Conservation (phyloP, 2,113 vertebrate genomes). For the Chionomys nivalis region DNA sequence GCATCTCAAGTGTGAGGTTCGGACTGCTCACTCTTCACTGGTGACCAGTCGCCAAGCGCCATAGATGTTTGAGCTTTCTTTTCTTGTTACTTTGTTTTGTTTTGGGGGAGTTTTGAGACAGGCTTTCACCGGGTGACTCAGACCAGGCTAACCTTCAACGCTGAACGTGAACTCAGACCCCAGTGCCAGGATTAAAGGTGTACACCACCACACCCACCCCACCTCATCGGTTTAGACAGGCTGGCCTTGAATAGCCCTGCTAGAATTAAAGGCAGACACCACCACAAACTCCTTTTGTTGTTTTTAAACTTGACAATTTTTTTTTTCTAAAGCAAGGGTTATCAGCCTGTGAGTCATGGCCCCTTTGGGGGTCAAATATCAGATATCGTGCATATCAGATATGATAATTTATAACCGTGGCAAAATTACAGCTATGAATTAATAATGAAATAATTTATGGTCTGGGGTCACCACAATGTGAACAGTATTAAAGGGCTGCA, state of each 20-base stretch:
- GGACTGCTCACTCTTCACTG: neutral
- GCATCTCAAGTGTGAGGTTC: neutral
- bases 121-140: neutral
- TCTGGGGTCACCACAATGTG: no score
- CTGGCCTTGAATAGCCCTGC: neutral
- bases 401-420: no score
- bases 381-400: no score
- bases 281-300: no score
- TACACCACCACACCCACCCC: neutral
- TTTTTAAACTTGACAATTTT: no score
- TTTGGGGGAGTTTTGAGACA: neutral
- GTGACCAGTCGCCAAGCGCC: fast-evolving
- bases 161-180: neutral
- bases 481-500: no score
- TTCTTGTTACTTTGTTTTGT: neutral
- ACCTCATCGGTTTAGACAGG: neutral
- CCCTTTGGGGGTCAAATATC: no score
- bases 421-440: no score
- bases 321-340: no score
- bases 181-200: no score
- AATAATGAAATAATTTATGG: no score
- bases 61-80: neutral
- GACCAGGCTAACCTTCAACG: neutral
- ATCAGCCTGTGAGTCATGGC: no score
- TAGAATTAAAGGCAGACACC: neutral